Conservation (phyloP, 2,113 vertebrate genomes). For the Corythaeola cristata region DNA sequence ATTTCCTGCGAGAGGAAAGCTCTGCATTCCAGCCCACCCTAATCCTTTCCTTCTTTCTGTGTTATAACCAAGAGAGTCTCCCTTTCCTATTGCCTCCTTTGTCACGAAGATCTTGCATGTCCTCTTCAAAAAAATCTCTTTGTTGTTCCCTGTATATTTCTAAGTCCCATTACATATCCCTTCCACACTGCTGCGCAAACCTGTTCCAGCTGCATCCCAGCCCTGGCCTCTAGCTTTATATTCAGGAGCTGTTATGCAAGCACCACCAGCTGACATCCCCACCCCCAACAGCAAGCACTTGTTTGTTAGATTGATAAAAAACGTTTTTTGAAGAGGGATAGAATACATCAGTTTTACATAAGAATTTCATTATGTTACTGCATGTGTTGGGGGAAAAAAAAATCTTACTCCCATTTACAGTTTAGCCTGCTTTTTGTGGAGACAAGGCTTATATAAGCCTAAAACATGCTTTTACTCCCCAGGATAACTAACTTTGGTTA, state of each 20-base stretch:
- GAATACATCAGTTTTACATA: not conserved
- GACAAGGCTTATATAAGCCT: not conserved
- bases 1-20: conserved; percentile 35
- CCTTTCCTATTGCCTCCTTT: conserved; percentile 18
- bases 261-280: not conserved
- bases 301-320: not conserved
- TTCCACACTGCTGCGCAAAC: conserved; percentile 44
- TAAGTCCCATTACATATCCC: not conserved
- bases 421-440: not conserved
- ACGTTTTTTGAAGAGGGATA: not conserved
- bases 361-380: not conserved
- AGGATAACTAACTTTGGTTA: not conserved
- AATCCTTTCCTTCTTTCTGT: conserved; percentile 49
- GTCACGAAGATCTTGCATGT: conserved; percentile 19
- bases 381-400: not conserved
- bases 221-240: conserved; percentile 39
- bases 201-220: conserved; percentile 43
- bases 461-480: not conserved
- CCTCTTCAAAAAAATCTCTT: conserved; percentile 5
- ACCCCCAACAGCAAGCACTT: not conserved
- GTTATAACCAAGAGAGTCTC: not conserved
- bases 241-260: conserved; percentile 48
- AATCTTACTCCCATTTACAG: not conserved
- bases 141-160: conserved; percentile 5
- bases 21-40: conserved; percentile 33